These are phyloP conservation scores for Orthosia gothica DNA, from an alignment of 2,888 invertebrate species.

Conservation along the genomic window DNA sequence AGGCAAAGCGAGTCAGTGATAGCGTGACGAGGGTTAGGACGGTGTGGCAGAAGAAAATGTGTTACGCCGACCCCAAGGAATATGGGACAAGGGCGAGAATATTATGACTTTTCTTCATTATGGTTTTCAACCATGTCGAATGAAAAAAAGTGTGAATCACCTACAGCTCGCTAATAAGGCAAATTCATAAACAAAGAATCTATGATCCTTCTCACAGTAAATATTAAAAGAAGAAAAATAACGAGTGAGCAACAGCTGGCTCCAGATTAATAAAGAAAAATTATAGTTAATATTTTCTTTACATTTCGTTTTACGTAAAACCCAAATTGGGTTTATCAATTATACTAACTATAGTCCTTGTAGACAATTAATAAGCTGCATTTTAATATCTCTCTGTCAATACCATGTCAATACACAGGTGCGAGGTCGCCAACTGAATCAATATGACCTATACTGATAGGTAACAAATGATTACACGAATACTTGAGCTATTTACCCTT, in stretches of 20 bases:
- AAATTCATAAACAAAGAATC: slow-evolving; percentile 2
- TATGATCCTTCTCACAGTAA: slow-evolving; percentile 1
- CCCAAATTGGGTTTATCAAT: slow-evolving; percentile 32
- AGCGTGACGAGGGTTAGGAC: no score
- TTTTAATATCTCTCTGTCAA: slow-evolving; percentile 38
- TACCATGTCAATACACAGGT: slow-evolving; percentile 40
- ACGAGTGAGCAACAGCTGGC: slow-evolving; percentile 10
- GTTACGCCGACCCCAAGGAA: no score
- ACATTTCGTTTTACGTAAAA: slow-evolving; percentile 7
- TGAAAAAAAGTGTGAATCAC: no score
- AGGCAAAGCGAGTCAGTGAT: no score
- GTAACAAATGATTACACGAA: background rate
- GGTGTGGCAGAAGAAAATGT: no score
- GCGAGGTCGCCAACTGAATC: slow-evolving; percentile 35
- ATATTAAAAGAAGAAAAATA: slow-evolving; percentile 9
- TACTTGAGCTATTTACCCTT: slow-evolving; percentile 16
- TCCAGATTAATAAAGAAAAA: slow-evolving; percentile 23
- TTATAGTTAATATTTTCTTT: slow-evolving; percentile 8
- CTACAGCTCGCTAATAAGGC: background rate
- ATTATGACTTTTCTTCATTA: no score
- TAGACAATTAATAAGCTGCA: slow-evolving; percentile 17
- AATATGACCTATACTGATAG: slow-evolving; percentile 37
- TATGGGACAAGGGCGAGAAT: no score
- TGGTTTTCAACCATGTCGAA: no score
- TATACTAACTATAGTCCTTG: background rate